phyloP scores from a whole-genome alignment of 2,888 invertebrate species.

The Resseliella maxima region DNA sequence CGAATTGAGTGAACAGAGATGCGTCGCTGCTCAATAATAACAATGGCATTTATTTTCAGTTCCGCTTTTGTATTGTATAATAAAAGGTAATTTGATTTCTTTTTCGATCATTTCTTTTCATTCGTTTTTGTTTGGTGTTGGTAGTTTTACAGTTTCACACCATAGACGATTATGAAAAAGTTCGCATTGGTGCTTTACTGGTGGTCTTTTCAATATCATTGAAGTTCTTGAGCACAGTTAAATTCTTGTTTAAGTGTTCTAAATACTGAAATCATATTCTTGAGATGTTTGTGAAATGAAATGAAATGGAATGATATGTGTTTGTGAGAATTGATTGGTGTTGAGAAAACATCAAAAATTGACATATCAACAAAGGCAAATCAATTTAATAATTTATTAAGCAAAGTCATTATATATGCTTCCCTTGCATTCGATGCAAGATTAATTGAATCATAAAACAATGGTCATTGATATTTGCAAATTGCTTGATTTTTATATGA shows the following conservation, averaged over 20 bases:
- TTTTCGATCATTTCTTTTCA: background rate
- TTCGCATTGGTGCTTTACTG: slow-evolving; percentile 5
- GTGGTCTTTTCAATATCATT: slow-evolving; percentile 16
- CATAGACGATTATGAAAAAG: background rate
- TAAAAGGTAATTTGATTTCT: slow-evolving; percentile 44
- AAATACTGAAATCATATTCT: too few species aligned
- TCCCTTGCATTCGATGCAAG: too few species aligned
- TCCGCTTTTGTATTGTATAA: background rate
- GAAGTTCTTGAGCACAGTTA: background rate
- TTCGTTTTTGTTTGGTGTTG: background rate
- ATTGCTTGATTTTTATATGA: too few species aligned
- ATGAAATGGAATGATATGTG: background rate
- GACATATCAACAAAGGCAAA: background rate
- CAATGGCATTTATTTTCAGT: slow-evolving; percentile 44
- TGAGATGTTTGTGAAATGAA: background rate
- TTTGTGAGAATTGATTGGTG: background rate
- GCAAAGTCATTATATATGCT: background rate
- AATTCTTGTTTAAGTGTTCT: background rate
- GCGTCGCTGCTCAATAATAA: slow-evolving; percentile 32
- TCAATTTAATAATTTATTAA: background rate
- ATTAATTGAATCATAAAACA: too few species aligned
- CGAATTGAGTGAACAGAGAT: slow-evolving; percentile 39
- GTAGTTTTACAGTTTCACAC: background rate
- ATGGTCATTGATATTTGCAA: too few species aligned
- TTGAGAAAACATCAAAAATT: background rate